Evolutionary conservation across 1,140 invertebrate genomes (phyloP).

Genomic region (Caenorhabditis brenneri): DNA sequence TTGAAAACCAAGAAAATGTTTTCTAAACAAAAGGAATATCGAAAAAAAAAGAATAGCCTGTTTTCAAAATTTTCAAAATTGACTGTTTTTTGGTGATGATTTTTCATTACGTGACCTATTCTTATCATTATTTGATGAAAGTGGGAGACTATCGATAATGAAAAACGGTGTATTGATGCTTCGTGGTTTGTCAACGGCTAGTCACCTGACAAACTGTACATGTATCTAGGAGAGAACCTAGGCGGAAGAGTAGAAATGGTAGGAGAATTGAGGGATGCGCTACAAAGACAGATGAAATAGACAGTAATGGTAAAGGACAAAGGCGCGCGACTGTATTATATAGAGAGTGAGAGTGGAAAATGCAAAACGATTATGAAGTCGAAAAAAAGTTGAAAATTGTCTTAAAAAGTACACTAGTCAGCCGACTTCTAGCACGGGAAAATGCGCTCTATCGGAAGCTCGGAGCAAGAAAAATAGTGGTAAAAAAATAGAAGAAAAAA

Average conservation of each 20-base stretch:
- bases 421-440: neutral
- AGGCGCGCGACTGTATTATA: neutral
- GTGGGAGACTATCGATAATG: neutral
- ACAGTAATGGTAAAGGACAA: constrained; percentile 26
- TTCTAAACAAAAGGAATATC: neutral
- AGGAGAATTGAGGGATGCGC: neutral
- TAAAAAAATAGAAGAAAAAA: constrained; percentile 7
- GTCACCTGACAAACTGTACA: constrained; percentile 31
- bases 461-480: neutral
- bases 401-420: neutral
- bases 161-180: constrained; percentile 13
- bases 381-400: neutral
- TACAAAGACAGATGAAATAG: neutral
- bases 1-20: neutral
- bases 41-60: no score
- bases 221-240: neutral
- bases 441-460: constrained; percentile 26
- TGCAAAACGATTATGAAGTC: neutral
- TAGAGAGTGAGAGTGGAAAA: neutral
- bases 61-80: neutral
- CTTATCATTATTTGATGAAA: neutral
- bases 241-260: constrained; percentile 10
- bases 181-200: constrained; percentile 33
- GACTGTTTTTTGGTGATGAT: neutral
- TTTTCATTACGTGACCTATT: neutral